Percentiles rank a stretch among this genome's conserved stretches.
phyloP scores from a whole-genome alignment of 2,888 invertebrate genomes.

The Eutolmus rufibarbis region DNA sequence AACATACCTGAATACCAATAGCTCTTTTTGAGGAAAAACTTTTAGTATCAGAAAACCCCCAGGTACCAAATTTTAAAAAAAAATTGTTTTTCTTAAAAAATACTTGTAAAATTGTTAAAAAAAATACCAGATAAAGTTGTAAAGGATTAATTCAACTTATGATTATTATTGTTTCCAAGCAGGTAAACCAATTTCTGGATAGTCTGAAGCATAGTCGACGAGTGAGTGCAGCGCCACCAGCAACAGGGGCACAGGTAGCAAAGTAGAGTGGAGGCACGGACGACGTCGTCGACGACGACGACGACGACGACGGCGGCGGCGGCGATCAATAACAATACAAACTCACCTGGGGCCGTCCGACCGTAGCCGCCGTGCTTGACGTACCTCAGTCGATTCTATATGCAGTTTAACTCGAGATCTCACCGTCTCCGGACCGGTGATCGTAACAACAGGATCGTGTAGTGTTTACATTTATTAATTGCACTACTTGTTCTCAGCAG shows the following conservation, averaged over 20 bases:
- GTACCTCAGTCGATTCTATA: constrained; percentile 48
- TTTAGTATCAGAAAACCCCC: not conserved
- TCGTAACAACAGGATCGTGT: constrained; percentile 46
- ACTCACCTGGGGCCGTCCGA: constrained; percentile 47
- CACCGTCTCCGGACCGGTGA: constrained; percentile 56
- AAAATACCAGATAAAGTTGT: too few relatives aligned
- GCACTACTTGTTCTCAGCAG: not conserved
- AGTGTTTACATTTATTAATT: not conserved
- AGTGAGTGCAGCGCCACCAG: not conserved
- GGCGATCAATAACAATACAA: constrained; percentile 27
- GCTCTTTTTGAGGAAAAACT: too few relatives aligned
- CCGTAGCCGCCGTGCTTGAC: constrained; percentile 49
- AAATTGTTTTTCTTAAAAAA: too few relatives aligned
- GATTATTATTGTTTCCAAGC: not conserved
- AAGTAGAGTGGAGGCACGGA: not conserved
- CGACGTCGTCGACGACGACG: not conserved
- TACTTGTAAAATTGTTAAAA: too few relatives aligned
- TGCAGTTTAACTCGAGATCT: constrained; percentile 60
- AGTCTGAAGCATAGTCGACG: not conserved
- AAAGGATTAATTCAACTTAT: too few relatives aligned
- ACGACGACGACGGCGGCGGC: too few relatives aligned
- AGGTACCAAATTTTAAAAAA: not conserved
- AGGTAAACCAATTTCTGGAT: constrained; percentile 7
- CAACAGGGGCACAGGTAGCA: not conserved
- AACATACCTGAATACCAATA: too few relatives aligned